A percentile compares a stretch with the other conserved stretches of the same genome.
phyloP scores from a whole-genome alignment of 2,113 vertebrate species.

The Prionailurus viverrinus region DNA sequence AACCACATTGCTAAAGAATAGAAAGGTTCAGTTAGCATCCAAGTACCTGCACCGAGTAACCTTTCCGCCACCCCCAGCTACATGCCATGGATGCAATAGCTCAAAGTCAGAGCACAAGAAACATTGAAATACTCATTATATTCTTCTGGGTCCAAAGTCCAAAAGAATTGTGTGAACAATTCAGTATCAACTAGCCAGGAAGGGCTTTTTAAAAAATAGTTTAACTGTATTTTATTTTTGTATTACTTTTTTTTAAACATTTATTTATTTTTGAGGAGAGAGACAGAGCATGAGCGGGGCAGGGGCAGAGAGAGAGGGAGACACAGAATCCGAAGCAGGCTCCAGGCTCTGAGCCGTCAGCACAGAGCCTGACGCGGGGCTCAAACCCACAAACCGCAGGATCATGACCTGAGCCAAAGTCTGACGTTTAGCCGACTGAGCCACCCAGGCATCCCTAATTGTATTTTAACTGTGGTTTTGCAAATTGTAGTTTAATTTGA shows the following conservation, averaged over 20 bases:
- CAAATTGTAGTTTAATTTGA: constrained; percentile 22
- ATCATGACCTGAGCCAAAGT: too few relatives aligned
- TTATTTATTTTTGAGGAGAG: too few relatives aligned
- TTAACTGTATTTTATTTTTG: not conserved
- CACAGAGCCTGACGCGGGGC: too few relatives aligned
- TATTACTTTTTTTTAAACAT: too few relatives aligned
- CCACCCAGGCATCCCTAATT: not conserved
- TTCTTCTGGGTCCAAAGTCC: not conserved
- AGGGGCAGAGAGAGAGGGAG: too few relatives aligned
- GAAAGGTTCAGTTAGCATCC: not conserved
- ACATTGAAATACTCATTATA: not conserved
- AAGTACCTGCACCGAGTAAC: not conserved
- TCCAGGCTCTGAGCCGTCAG: too few relatives aligned
- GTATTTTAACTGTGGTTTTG: not conserved
- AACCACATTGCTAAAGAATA: not conserved
- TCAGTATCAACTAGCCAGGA: not conserved
- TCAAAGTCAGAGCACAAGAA: not conserved
- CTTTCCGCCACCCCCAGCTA: not conserved
- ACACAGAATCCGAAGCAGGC: too few relatives aligned
- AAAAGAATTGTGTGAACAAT: not conserved
- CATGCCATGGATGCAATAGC: fast-evolving
- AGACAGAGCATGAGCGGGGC: too few relatives aligned
- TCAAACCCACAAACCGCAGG: too few relatives aligned
- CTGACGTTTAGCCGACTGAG: too few relatives aligned
- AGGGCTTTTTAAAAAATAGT: not conserved